Evolutionary conservation across 2,113 vertebrate genomes (phyloP), one percentile per base, ranked within the genome.

Genomic region (Pseudorectes ferrugineus): DNA sequence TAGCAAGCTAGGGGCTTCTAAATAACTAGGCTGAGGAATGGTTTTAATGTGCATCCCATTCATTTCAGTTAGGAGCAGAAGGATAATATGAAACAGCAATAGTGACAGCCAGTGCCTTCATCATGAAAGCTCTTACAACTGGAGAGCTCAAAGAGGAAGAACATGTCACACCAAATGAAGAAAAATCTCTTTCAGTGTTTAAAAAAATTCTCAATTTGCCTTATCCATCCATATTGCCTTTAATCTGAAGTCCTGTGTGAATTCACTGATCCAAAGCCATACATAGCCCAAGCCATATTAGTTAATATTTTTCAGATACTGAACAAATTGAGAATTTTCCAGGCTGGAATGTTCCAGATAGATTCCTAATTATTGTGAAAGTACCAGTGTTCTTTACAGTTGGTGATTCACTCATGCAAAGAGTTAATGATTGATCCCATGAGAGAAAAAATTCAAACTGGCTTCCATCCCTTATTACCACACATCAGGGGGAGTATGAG

Each of bases 11-110:
- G 25, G 9, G 40, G 5, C 54, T 92, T 63, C 25, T 55, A 22
- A 54, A 49, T 88, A 54, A 40, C 43, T 63, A 11, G 25, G 18
- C 23, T 84, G 79, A 94, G 51, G 54, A 88, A 85, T 80, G 70
- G 62, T 92, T 95, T 93, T 81, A 84, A 84, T 91, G 78, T 90
- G 49, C 45, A 66, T 92, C 75, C 67, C 63, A 80, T 94, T 93
- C 58, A 59, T 93, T 94, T 92, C 88, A 75, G 57, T 89, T 89
- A 68, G n/a, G 54, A 85, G 51, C 59, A 77, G 72, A 73, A 86
- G 48, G 57, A 78, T 89, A 95, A 91, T 81, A 45, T 49, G 46
- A 92, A 93, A 92, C 57, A 93, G 76, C 42, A 59, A 11, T 63
- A 89, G 43, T 81, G 89, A 91, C 89, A 93, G 79, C 29, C 76